Percentiles rank a stretch among this genome's conserved stretches.
Conservation (phyloP, 2,113 vertebrate genomes). For the Psammodynastes pulverulentus region DNA sequence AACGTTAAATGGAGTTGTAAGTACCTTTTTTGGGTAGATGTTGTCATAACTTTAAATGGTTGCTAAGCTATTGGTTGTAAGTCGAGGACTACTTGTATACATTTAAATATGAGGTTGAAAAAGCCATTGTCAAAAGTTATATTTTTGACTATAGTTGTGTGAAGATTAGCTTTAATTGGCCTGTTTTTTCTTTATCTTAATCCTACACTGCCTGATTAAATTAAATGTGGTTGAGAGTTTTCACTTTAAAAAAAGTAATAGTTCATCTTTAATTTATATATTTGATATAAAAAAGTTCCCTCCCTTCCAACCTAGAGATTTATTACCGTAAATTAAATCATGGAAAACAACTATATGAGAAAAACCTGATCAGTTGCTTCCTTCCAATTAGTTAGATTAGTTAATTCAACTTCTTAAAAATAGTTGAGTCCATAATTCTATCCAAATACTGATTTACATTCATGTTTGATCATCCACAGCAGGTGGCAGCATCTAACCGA, state of each 20-base stretch:
- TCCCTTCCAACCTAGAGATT: conserved; percentile 27
- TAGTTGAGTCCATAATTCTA: not conserved
- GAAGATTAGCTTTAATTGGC: conserved; percentile 36
- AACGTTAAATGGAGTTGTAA: not conserved
- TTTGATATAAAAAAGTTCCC: conserved; percentile 51
- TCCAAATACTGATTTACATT: not conserved
- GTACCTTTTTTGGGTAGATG: not conserved
- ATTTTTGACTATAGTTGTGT: conserved; percentile 33
- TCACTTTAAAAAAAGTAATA: not conserved
- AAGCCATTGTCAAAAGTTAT: conserved; percentile 7
- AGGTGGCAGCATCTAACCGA: not conserved
- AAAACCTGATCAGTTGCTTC: not conserved
- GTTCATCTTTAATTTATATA: conserved; percentile 31
- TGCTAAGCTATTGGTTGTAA: not conserved
- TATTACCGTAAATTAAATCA: conserved; percentile 30
- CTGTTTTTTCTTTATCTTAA: conserved; percentile 24
- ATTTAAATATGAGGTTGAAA: conserved; percentile 62
- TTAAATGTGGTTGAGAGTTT: not conserved
- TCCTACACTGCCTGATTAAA: not conserved
- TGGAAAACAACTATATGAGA: not conserved
- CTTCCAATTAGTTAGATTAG: not conserved
- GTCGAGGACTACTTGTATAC: not conserved
- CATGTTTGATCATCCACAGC: not conserved
- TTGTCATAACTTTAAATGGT: not conserved
- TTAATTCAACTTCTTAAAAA: not conserved